Evolutionary conservation across 2,888 invertebrate species (phyloP), one percentile per base, ranked within the genome.

Genomic region (Idaea aversata): DNA sequence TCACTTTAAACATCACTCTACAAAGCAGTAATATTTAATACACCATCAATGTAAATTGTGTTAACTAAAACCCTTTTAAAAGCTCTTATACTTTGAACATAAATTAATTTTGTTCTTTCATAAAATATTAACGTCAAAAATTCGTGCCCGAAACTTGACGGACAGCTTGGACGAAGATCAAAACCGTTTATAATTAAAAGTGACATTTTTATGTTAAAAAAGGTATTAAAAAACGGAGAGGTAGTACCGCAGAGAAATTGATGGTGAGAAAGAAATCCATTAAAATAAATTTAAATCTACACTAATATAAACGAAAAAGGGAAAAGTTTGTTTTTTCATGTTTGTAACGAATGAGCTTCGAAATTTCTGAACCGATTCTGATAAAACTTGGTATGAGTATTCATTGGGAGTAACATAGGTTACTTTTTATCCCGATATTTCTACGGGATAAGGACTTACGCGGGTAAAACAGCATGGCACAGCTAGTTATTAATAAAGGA

Each of bases 151-250:
- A 80, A 80, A 80, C 70, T 72, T 82, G 80, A 84, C 73, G 79
- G 83, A 81, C 85, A 83, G 77, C 74, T 69, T 73, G 73, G 76
- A 77, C 77, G 68, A 70, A 84, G 79, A 84, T 80, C 79, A 80
- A 85, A 84, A 83, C 78, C 84, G 80, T 83, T 81, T 82, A 83
- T 86, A 89, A 91, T 90, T 86, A 85, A 79, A 84, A 86, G 82
- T 86, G 90, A 87, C 88, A 88, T 75, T 82, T 87, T 84, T 81
- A 83, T 89, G 88, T 84, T 76, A 77, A 72, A 78, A 79, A 79
- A 79, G 78, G 76, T 71, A 73, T 72, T 69, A 68, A 69, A 76
- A 72, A 64, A 34, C 38, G 65, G 67, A 72, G 69, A 47, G 7
- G 47, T 13, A 7, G 7, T 4, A 71, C 67, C 71, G 67, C 63